Percentiles rank a stretch among this genome's conserved stretches.
These are phyloP conservation scores for Rhorus exstirpatorius DNA, from an alignment of 2,888 invertebrate genomes.

Conservation along the genomic window DNA sequence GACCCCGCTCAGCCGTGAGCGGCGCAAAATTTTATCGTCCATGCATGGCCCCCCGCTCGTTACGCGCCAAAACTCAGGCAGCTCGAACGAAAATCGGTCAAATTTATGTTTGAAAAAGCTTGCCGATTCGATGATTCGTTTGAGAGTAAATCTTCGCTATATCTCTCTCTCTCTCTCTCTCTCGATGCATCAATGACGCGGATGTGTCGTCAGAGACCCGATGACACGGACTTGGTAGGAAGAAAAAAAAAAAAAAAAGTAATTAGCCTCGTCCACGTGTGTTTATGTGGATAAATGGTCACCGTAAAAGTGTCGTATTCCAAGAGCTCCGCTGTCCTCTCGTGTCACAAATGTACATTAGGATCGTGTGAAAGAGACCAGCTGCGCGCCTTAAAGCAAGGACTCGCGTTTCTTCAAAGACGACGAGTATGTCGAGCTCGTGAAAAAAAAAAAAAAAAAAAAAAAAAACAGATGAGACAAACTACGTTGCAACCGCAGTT, in stretches of 20 bases:
- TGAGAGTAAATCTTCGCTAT: background rate
- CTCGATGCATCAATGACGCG: background rate
- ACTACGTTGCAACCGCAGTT: conserved; percentile 46
- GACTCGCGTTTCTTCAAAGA: conserved; percentile 49
- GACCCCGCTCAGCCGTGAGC: no score
- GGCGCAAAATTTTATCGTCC: no score
- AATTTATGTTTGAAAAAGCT: no score
- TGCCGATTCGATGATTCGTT: background rate
- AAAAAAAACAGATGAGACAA: conserved; percentile 11
- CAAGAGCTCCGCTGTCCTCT: conserved; percentile 32
- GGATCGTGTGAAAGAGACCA: conserved; percentile 71
- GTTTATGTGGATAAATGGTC: conserved; percentile 48
- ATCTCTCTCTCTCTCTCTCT: background rate
- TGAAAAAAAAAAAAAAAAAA: conserved; percentile 36
- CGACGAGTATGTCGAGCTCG: conserved; percentile 5
- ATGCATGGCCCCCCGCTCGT: no score
- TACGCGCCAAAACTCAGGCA: no score
- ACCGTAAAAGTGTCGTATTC: conserved; percentile 65
- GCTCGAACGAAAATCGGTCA: no score
- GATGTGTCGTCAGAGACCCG: background rate
- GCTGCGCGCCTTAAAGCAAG: conserved; percentile 54
- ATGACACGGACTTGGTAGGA: conserved; percentile 28
- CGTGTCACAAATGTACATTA: conserved; percentile 41
- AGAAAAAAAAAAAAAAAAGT: conserved; percentile 9
- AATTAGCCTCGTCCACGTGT: conserved; percentile 33